Conservation (phyloP, 2,888 invertebrate species). For the Andrena minutula region DNA sequence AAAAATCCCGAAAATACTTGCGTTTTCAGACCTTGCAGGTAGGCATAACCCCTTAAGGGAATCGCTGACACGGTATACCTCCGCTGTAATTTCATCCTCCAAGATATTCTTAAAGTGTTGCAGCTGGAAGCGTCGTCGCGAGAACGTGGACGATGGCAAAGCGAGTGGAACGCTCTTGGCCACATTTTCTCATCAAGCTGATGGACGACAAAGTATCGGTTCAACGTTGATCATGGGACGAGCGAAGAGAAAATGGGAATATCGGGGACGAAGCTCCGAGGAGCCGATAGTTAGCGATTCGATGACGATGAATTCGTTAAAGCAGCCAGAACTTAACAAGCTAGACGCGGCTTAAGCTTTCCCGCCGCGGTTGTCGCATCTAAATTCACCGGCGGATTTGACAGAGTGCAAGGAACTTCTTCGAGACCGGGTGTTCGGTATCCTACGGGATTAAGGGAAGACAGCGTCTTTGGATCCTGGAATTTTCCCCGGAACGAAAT, state of each 20-base stretch:
- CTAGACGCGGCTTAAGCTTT: slow-evolving; percentile 24
- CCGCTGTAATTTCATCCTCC: too few relatives aligned
- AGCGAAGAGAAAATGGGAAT: slow-evolving; percentile 1
- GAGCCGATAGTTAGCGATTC: slow-evolving; percentile 16
- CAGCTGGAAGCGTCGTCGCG: neutral
- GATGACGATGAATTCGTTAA: slow-evolving; percentile 35
- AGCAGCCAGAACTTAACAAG: slow-evolving; percentile 43
- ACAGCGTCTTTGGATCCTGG: slow-evolving; percentile 11
- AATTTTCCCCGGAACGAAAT: slow-evolving; percentile 39
- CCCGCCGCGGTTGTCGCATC: slow-evolving; percentile 37
- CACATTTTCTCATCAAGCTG: slow-evolving; percentile 26
- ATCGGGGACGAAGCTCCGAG: neutral
- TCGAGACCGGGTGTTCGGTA: slow-evolving; percentile 35
- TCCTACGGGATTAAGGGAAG: slow-evolving; percentile 43
- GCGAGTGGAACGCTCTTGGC: slow-evolving; percentile 8
- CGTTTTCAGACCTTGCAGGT: too few relatives aligned
- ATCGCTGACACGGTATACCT: too few relatives aligned
- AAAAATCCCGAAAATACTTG: too few relatives aligned
- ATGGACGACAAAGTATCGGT: slow-evolving; percentile 4
- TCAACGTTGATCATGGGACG: slow-evolving; percentile 33
- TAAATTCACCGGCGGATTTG: slow-evolving; percentile 56
- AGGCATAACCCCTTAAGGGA: too few relatives aligned
- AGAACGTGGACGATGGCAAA: neutral
- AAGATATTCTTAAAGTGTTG: neutral
- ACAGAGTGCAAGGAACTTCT: slow-evolving; percentile 35